Evolutionary conservation across 2,888 invertebrate genomes (phyloP).

Genomic region (Rhagium mordax): DNA sequence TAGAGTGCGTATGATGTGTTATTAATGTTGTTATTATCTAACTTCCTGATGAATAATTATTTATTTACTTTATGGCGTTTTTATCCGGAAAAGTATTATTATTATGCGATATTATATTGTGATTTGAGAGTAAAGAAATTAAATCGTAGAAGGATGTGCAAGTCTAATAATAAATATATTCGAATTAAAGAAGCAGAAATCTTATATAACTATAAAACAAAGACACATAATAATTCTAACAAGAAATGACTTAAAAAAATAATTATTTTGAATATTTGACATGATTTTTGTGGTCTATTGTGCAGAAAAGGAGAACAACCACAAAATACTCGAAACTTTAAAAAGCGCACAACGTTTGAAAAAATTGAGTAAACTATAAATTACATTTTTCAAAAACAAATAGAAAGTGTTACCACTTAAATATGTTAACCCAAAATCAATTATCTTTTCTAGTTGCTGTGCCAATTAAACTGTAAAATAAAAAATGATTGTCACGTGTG

Average conservation of each 20-base stretch:
- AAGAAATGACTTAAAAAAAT: no score
- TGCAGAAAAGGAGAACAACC: no score
- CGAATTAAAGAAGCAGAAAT: no score
- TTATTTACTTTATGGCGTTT: conserved; percentile 4
- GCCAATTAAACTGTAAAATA: not conserved
- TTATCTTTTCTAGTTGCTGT: not conserved
- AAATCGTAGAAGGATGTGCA: not conserved
- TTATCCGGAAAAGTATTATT: not conserved
- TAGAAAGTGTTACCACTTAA: not conserved
- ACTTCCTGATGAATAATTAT: conserved; percentile 22
- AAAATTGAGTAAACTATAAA: no score
- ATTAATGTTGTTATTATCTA: conserved; percentile 13
- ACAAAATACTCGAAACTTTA: no score
- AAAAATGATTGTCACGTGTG: not conserved
- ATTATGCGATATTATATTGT: not conserved
- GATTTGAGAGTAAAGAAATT: not conserved
- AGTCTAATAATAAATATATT: no score
- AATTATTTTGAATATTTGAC: no score
- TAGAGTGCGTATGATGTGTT: conserved; percentile 11
- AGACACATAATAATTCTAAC: no score
- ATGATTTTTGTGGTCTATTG: no score
- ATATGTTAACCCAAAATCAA: not conserved
- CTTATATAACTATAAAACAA: no score
- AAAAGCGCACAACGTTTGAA: no score
- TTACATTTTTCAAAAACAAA: no score